Percentiles rank a stretch among this genome's conserved stretches.
Conservation (phyloP, 1,140 invertebrate genomes). For the Bombus breviceps region DNA sequence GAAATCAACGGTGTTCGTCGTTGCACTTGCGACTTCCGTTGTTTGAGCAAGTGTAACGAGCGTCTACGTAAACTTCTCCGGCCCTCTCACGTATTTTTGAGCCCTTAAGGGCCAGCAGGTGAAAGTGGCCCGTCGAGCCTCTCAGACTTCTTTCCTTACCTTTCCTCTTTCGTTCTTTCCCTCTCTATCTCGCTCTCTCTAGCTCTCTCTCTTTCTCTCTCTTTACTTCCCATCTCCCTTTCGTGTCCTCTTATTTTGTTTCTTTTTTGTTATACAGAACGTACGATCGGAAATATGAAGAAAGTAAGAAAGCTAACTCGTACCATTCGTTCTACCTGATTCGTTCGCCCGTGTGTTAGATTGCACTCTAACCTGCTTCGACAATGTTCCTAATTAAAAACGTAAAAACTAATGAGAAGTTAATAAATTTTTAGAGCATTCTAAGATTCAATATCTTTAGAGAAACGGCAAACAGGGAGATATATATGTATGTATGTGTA, state of each 20-base stretch:
- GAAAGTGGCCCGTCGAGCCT: conserved; percentile 58
- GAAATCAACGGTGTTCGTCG: conserved; percentile 15
- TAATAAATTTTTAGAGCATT: background rate
- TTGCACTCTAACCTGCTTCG: background rate
- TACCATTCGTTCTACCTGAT: background rate
- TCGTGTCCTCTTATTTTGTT: background rate
- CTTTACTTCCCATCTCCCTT: background rate
- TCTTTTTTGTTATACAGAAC: background rate
- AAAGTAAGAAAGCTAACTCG: background rate
- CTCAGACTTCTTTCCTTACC: conserved; percentile 28
- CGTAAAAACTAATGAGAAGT: background rate
- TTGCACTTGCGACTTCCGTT: background rate
- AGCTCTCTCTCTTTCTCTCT: background rate
- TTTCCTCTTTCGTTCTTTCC: background rate
- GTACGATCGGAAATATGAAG: background rate
- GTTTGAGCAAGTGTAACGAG: conserved; percentile 19
- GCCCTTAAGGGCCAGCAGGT: conserved; percentile 65
- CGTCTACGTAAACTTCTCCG: conserved; percentile 13
- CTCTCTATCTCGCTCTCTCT: background rate
- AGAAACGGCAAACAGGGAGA: background rate
- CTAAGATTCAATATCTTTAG: background rate
- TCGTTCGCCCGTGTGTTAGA: too few species aligned
- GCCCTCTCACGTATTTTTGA: background rate
- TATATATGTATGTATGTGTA: too few species aligned
- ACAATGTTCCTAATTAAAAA: background rate